These are phyloP conservation scores for Drosophila repletoides DNA, from an alignment of 1,140 invertebrate genomes.

Conservation along the genomic window DNA sequence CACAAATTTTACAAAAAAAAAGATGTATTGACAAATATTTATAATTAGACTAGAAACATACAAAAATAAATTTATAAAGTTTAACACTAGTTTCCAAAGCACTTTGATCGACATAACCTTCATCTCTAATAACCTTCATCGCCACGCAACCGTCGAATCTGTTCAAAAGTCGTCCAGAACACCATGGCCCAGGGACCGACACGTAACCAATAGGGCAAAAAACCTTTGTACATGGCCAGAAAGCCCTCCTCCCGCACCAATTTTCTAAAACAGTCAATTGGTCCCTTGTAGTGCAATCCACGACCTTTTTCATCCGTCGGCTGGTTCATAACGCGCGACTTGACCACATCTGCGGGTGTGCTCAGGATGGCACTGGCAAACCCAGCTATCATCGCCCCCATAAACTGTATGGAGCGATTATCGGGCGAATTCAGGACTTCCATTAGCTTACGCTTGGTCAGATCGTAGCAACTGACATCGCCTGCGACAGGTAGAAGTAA, in stretches of 20 bases:
- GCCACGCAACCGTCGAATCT: slow-evolving; percentile 19
- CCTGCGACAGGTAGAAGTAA: slow-evolving; percentile 6
- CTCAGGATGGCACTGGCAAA: slow-evolving; percentile 14
- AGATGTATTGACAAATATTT: no score
- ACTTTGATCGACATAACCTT: neutral
- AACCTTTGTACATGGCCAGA: slow-evolving; percentile 39
- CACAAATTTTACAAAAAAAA: neutral
- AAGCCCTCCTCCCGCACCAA: slow-evolving; percentile 30
- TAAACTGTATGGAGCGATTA: slow-evolving; percentile 23
- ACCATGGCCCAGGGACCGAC: slow-evolving; percentile 37
- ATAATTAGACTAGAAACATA: neutral
- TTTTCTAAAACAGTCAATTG: slow-evolving; percentile 30
- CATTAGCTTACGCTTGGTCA: slow-evolving; percentile 31
- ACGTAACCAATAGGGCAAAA: slow-evolving; percentile 37
- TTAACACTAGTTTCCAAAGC: neutral
- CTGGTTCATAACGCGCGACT: slow-evolving; percentile 51
- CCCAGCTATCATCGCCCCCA: slow-evolving; percentile 31
- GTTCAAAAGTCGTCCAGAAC: slow-evolving; percentile 42
- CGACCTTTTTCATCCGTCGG: slow-evolving; percentile 16
- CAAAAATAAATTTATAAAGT: neutral
- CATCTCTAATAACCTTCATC: slow-evolving; percentile 22
- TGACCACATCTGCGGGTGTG: slow-evolving; percentile 43
- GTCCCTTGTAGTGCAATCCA: slow-evolving; percentile 31
- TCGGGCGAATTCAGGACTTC: neutral
- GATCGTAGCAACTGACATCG: slow-evolving; percentile 35